A percentile compares a stretch with the other conserved stretches of the same genome.
phyloP scores from a whole-genome alignment of 2,113 vertebrate genomes.

The Salminus brasiliensis region DNA sequence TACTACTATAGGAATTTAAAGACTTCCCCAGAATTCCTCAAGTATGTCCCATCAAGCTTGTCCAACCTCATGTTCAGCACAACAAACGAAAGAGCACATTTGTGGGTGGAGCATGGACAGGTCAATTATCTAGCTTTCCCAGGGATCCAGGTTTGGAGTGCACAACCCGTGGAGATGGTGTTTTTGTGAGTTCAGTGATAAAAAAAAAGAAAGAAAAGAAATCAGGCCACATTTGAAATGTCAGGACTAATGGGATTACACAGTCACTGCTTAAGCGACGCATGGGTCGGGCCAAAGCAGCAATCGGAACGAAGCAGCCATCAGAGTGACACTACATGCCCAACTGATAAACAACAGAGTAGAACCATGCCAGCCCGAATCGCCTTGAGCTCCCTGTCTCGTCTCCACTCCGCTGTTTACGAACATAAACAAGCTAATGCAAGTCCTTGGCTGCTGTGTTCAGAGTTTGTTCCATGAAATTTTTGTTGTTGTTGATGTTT shows the following conservation, averaged over 20 bases:
- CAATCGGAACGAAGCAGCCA: neutral
- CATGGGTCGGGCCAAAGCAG: neutral
- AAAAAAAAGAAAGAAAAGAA: neutral
- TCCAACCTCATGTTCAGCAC: too few species aligned
- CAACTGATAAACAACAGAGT: neutral
- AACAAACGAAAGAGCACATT: too few species aligned
- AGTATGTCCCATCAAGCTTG: too few species aligned
- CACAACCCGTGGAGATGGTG: neutral
- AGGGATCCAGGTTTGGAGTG: too few species aligned
- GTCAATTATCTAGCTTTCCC: too few species aligned
- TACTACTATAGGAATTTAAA: too few species aligned
- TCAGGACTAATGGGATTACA: neutral
- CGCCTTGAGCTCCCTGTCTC: neutral
- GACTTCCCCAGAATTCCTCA: too few species aligned
- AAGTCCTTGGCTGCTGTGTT: neutral
- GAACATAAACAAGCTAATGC: neutral
- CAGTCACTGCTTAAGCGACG: neutral
- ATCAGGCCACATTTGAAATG: neutral
- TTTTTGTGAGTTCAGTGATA: neutral
- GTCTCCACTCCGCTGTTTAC: neutral
- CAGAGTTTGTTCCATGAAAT: too few species aligned
- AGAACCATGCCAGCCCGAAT: neutral
- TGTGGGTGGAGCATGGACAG: too few species aligned
- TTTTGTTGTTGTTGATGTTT: too few species aligned
- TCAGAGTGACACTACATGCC: neutral